A percentile compares a stretch with the other conserved stretches of the same genome.
These are phyloP conservation scores for Epinephelus awoara DNA, from an alignment of 2,797 vertebrate species.

Conservation along the genomic window DNA sequence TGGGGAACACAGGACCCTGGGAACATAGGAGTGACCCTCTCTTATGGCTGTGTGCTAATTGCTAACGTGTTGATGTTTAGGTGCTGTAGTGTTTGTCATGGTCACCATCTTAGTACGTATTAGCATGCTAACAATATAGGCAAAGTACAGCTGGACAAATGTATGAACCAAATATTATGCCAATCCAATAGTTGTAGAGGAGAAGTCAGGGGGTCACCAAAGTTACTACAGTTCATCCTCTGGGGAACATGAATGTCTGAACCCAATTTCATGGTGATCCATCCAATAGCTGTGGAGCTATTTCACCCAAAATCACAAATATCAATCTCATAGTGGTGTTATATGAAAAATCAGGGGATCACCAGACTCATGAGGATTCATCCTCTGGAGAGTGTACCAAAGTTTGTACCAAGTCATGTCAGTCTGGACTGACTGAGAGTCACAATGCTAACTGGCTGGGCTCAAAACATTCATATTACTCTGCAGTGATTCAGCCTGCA, in stretches of 20 bases:
- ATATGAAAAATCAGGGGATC: neutral
- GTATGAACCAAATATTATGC: neutral
- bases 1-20: too few relatives aligned
- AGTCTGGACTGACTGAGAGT: neutral
- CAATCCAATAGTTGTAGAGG: neutral
- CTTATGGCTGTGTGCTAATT: too few relatives aligned
- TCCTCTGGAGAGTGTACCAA: neutral
- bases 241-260: neutral
- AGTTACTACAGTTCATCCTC: neutral
- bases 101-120: neutral
- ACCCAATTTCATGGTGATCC: too few relatives aligned
- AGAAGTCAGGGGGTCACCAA: too few relatives aligned
- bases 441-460: fast-evolving
- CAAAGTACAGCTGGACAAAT: neutral
- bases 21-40: too few relatives aligned
- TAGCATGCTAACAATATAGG: neutral
- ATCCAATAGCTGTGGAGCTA: neutral
- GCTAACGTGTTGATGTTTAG: neutral
- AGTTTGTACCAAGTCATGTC: neutral
- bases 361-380: neutral
- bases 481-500: conserved; percentile 3
- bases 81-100: neutral
- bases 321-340: neutral
- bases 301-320: neutral
- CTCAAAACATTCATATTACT: neutral